phyloP scores from a whole-genome alignment of 2,797 vertebrate genomes.

The Acanthis flammea region DNA sequence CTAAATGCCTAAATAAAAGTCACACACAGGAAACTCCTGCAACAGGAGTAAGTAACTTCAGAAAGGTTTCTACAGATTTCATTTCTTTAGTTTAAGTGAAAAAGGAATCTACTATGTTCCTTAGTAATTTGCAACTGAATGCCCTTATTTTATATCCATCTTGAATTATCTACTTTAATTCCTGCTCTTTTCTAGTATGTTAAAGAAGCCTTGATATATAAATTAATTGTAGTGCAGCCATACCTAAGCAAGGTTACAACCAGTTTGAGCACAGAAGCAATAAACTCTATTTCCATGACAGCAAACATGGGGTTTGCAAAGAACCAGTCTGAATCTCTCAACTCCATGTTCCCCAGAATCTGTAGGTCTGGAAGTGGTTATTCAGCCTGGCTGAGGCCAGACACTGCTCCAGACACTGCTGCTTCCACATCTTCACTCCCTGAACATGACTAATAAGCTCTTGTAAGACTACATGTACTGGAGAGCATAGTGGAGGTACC shows the following conservation, averaged over 20 bases:
- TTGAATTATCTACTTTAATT: not conserved
- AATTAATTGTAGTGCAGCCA: not conserved
- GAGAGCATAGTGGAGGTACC: not conserved
- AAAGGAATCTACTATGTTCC: not conserved
- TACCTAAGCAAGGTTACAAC: not conserved
- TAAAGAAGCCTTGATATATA: not conserved
- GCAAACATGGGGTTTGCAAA: not conserved
- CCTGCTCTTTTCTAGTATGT: not conserved
- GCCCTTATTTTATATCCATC: not conserved
- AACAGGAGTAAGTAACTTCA: not conserved
- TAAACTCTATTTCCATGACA: not conserved
- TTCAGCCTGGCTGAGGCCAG: not conserved
- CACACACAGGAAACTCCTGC: not conserved
- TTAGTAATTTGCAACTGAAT: not conserved
- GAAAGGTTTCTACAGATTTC: not conserved
- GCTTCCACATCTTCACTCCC: not conserved
- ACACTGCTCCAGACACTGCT: not conserved
- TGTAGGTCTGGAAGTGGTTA: not conserved
- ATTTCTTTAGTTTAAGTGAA: not conserved
- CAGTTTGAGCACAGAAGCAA: not conserved
- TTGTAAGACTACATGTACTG: not conserved
- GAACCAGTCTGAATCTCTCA: not conserved
- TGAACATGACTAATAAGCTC: not conserved
- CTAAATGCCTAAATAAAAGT: not conserved
- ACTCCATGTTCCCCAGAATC: not conserved